These are phyloP conservation scores for Anabas testudineus DNA, from an alignment of 2,797 vertebrate genomes.

Conservation along the genomic window DNA sequence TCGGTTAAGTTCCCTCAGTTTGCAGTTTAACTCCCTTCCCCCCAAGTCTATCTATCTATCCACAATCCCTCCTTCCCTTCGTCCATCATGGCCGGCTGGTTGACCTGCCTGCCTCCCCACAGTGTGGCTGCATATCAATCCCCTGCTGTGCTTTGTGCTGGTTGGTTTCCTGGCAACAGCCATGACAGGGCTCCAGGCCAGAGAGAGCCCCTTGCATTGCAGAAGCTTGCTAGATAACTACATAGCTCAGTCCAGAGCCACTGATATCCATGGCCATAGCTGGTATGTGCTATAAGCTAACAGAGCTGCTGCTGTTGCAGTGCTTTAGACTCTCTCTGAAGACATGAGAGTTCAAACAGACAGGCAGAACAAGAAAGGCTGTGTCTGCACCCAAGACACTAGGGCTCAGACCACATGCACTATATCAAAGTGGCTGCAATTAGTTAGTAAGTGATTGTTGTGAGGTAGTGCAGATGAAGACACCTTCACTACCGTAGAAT, in stretches of 20 bases:
- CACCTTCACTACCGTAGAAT: constrained; percentile 64
- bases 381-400: constrained; percentile 36
- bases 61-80: constrained; percentile 52
- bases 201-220: constrained; percentile 47
- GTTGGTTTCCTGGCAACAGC: constrained; percentile 77
- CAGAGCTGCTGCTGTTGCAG: constrained; percentile 40
- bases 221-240: constrained; percentile 42
- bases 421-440: constrained; percentile 68
- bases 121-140: constrained; percentile 81
- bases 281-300: constrained; percentile 29
- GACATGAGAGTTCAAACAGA: constrained; percentile 66
- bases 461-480: constrained; percentile 61
- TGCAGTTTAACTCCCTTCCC: constrained; percentile 28
- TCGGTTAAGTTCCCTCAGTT: constrained; percentile 28
- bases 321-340: constrained; percentile 30
- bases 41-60: constrained; percentile 27
- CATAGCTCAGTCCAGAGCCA: constrained; percentile 35
- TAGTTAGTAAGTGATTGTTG: constrained; percentile 38
- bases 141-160: constrained; percentile 79
- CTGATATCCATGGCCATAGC: constrained; percentile 19
- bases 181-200: constrained; percentile 66
- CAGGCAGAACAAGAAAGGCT: constrained; percentile 44
- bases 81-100: constrained; percentile 79
- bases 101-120: constrained; percentile 80
- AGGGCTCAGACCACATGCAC: constrained; percentile 36